A percentile compares a stretch with the other conserved stretches of the same genome.
phyloP scores from a whole-genome alignment of 2,888 invertebrate genomes.

The Drosophila nigritarsus region DNA sequence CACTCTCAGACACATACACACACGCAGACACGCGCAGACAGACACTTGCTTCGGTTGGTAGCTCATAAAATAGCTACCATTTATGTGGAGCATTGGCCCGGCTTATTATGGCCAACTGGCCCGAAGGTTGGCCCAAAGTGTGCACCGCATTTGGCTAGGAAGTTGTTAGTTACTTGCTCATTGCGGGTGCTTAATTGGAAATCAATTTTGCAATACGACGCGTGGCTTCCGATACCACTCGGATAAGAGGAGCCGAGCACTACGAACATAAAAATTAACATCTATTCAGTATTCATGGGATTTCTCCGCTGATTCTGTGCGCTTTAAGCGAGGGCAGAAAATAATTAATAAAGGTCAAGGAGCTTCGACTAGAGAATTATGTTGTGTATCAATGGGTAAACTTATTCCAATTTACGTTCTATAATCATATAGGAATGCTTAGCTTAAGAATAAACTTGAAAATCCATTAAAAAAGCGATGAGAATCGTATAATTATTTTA shows the following conservation, averaged over 20 bases:
- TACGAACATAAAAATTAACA: constrained; percentile 11
- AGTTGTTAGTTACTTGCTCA: constrained; percentile 39
- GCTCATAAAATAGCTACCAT: constrained; percentile 54
- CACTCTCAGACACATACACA: constrained; percentile 2
- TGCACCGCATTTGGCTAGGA: constrained; percentile 50
- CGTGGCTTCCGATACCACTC: constrained; percentile 11
- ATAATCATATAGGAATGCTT: background rate
- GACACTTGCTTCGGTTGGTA: constrained; percentile 7
- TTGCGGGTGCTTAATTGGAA: constrained; percentile 59
- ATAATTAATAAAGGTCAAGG: constrained; percentile 15
- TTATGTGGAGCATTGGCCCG: constrained; percentile 64
- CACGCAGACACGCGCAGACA: constrained; percentile 5
- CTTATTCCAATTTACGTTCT: background rate
- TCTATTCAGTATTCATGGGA: constrained; percentile 12
- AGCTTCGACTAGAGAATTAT: background rate
- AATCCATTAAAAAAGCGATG: background rate
- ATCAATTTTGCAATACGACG: constrained; percentile 36
- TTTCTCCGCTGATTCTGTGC: constrained; percentile 15
- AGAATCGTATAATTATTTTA: background rate
- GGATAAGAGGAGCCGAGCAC: constrained; percentile 15
- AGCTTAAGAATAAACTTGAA: background rate
- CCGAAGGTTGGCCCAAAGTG: constrained; percentile 44
- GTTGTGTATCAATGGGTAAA: background rate
- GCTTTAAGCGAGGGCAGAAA: constrained; percentile 19
- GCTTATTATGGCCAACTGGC: constrained; percentile 67